phyloP scores from a whole-genome alignment of 2,888 invertebrate genomes.

The Cecidostiba fungosa region DNA sequence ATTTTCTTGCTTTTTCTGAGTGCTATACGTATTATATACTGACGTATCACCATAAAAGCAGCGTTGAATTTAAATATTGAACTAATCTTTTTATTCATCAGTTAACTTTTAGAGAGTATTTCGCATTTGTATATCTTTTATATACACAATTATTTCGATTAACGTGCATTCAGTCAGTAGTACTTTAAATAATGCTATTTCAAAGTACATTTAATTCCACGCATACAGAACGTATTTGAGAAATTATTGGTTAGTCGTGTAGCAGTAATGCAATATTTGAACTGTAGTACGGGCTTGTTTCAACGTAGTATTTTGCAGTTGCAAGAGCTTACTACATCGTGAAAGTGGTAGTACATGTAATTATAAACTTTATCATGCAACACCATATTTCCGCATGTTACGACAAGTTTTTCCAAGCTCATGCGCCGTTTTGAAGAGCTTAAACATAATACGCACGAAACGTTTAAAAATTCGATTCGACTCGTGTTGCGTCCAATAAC shows the following conservation, averaged over 20 bases:
- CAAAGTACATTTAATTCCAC: neutral
- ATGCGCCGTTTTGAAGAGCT: neutral
- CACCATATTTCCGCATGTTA: neutral
- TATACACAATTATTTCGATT: neutral
- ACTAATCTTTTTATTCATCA: conserved; percentile 3
- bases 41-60: neutral
- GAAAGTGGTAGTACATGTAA: neutral
- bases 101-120: neutral
- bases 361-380: conserved; percentile 1
- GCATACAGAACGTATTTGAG: neutral
- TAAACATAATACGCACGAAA: neutral
- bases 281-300: neutral
- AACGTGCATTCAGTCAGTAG: no score
- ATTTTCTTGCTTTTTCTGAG: conserved; percentile 39
- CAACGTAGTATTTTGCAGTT: neutral
- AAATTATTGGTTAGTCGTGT: neutral
- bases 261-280: neutral
- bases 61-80: conserved; percentile 34
- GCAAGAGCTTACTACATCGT: neutral
- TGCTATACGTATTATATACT: conserved; percentile 16
- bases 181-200: neutral
- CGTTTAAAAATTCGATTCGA: neutral
- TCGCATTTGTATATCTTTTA: neutral
- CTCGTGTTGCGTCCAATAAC: neutral
- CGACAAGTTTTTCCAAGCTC: neutral